phyloP scores from a whole-genome alignment of 2,888 invertebrate genomes.

The Junonia oenone region DNA sequence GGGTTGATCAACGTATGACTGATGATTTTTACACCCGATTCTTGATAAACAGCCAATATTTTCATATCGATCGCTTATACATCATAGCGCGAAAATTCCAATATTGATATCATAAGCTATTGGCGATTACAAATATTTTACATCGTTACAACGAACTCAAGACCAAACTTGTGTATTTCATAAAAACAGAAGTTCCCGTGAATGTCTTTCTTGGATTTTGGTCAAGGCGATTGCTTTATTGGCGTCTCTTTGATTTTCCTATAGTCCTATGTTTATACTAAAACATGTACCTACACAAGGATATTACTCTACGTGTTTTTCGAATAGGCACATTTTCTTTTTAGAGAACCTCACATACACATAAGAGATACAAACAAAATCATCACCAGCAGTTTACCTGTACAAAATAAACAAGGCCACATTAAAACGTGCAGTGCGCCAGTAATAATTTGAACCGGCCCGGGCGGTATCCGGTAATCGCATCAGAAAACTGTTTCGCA shows the following conservation, averaged over 20 bases:
- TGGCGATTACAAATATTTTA: neutral
- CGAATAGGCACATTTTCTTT: too few relatives aligned
- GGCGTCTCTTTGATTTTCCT: too few relatives aligned
- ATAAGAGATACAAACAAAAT: too few relatives aligned
- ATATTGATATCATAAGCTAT: neutral
- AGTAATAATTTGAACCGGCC: neutral
- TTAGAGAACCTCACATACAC: too few relatives aligned
- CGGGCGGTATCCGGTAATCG: constrained; percentile 13
- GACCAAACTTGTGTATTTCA: neutral
- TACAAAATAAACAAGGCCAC: neutral
- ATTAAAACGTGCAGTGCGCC: neutral
- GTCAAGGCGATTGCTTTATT: too few relatives aligned
- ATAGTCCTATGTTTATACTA: too few relatives aligned
- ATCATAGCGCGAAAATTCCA: neutral
- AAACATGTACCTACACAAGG: too few relatives aligned
- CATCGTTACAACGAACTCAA: neutral
- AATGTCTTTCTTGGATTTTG: too few relatives aligned
- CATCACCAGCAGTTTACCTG: too few relatives aligned
- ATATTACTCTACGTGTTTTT: too few relatives aligned
- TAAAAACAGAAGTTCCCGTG: neutral
- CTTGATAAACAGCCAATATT: constrained; percentile 17
- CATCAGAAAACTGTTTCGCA: constrained; percentile 32
- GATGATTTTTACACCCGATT: constrained; percentile 45
- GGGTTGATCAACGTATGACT: constrained; percentile 51
- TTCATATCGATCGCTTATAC: neutral